Percentiles rank a stretch among this genome's conserved stretches.
Conservation (phyloP, 2,888 invertebrate genomes). For the Drosophila fulvimacula region DNA sequence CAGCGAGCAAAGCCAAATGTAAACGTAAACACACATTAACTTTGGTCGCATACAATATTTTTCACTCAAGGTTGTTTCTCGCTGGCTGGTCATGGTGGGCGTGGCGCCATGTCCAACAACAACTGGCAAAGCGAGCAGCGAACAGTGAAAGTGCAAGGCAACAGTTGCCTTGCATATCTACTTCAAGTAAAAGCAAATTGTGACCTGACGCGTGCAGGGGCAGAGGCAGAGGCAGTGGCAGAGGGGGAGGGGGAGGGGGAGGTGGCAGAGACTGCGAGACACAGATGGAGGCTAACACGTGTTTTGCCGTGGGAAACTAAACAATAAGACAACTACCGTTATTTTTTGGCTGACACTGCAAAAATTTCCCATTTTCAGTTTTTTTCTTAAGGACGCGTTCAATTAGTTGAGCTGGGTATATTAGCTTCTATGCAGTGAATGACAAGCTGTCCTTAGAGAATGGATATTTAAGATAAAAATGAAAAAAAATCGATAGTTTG, state of each 20-base stretch:
- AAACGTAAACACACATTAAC: conserved; percentile 80
- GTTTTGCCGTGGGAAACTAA: conserved; percentile 29
- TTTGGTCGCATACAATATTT: conserved; percentile 77
- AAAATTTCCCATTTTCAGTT: conserved; percentile 47
- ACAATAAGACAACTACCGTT: conserved; percentile 32
- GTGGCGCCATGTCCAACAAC: conserved; percentile 10
- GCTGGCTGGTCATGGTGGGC: conserved; percentile 4
- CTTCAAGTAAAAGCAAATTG: conserved; percentile 20
- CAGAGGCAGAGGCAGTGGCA: no score
- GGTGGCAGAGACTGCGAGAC: neutral
- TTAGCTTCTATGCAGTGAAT: neutral
- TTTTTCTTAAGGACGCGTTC: conserved; percentile 10
- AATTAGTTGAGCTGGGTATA: neutral
- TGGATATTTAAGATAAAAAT: no score
- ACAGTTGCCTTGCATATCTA: conserved; percentile 32
- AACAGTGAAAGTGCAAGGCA: conserved; percentile 21
- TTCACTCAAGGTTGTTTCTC: conserved; percentile 69
- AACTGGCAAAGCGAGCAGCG: conserved; percentile 13
- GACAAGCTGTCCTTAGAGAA: no score
- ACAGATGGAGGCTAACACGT: conserved; percentile 22
- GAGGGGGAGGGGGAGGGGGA: neutral
- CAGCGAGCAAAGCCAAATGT: conserved; percentile 71
- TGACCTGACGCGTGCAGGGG: neutral
- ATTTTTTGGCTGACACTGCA: conserved; percentile 35
- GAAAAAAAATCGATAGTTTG: no score